Conservation (phyloP, 1,140 invertebrate genomes). For the Drosophila suzukii region DNA sequence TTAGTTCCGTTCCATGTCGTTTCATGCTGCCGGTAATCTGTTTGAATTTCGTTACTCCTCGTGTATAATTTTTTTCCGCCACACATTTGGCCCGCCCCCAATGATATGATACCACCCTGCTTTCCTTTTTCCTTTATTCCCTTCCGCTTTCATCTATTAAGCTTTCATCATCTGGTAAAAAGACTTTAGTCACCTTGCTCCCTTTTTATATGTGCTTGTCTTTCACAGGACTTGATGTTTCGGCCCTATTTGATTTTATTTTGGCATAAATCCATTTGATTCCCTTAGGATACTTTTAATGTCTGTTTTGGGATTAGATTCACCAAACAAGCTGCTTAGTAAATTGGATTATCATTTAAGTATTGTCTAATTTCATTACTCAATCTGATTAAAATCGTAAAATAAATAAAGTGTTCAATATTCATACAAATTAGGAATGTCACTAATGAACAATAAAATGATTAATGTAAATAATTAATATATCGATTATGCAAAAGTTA, state of each 20-base stretch:
- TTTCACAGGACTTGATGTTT: background rate
- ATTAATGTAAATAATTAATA: no score
- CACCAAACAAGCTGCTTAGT: background rate
- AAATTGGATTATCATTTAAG: no score
- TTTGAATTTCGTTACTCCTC: conserved; percentile 52
- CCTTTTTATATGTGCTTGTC: conserved; percentile 1
- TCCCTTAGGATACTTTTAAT: conserved; percentile 1
- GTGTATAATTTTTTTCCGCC: conserved; percentile 67
- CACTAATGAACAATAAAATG: no score
- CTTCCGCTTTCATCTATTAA: conserved; percentile 37
- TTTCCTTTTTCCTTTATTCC: conserved; percentile 1
- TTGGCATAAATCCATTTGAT: background rate
- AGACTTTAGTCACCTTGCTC: conserved; percentile 26
- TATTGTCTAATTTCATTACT: no score
- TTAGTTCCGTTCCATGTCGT: conserved; percentile 49
- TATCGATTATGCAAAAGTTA: no score
- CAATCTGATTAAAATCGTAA: no score
- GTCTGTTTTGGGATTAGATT: background rate
- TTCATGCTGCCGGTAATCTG: conserved; percentile 51
- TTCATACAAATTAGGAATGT: no score
- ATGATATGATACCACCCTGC: conserved; percentile 22
- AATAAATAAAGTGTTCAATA: no score
- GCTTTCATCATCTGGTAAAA: conserved; percentile 40
- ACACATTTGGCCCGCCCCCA: conserved; percentile 31
- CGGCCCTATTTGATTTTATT: background rate